Conservation (phyloP, 2,888 invertebrate genomes). For the Chironomus riparius region DNA sequence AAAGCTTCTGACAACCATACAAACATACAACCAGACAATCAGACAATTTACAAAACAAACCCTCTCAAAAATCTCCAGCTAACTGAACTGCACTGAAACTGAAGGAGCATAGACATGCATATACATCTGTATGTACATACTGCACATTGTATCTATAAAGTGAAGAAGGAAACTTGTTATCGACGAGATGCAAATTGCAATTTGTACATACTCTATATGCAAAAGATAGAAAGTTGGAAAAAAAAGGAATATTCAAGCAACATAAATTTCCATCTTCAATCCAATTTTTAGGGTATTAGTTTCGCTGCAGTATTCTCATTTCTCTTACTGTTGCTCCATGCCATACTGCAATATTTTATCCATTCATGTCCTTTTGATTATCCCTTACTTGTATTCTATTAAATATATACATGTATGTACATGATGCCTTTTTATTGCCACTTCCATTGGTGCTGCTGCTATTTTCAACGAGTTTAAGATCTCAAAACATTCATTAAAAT, state of each 20-base stretch:
- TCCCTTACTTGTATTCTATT: too few relatives aligned
- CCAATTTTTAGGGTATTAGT: slow-evolving; percentile 5
- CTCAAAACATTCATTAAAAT: not conserved
- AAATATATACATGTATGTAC: too few relatives aligned
- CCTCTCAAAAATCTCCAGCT: too few relatives aligned
- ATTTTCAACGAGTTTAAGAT: not conserved
- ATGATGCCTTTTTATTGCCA: not conserved
- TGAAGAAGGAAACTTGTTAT: not conserved
- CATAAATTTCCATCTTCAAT: slow-evolving; percentile 22
- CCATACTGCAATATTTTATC: not conserved
- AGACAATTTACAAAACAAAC: too few relatives aligned
- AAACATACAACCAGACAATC: too few relatives aligned
- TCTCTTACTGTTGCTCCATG: too few relatives aligned
- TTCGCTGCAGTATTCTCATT: not conserved
- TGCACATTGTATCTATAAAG: too few relatives aligned
- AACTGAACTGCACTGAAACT: too few relatives aligned
- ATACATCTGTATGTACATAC: too few relatives aligned
- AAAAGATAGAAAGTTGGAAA: not conserved
- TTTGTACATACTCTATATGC: slow-evolving; percentile 8
- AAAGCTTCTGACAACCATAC: too few relatives aligned
- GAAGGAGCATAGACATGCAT: too few relatives aligned
- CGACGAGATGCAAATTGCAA: slow-evolving; percentile 20
- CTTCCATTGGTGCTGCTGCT: not conserved
- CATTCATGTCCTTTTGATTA: slow-evolving; percentile 6
- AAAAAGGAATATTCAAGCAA: not conserved